These are phyloP conservation scores for Schizopygopsis malacanthus DNA, from an alignment of 2,797 vertebrate genomes.

Conservation along the genomic window DNA sequence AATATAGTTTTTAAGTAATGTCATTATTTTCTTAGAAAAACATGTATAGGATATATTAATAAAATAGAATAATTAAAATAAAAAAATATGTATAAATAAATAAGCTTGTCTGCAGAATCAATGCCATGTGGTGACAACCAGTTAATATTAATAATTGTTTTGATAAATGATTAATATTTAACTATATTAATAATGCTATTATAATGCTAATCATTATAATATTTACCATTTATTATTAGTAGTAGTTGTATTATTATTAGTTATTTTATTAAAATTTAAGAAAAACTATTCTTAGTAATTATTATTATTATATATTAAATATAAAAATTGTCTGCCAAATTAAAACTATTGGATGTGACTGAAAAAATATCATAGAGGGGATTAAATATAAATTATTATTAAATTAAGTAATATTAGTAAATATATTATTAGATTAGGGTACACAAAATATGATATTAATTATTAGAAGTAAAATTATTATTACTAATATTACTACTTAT, in stretches of 20 bases:
- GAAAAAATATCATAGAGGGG: neutral
- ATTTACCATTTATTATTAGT: neutral
- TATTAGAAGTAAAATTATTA: neutral
- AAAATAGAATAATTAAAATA: neutral
- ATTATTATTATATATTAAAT: no score
- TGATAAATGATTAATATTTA: neutral
- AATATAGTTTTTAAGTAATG: neutral
- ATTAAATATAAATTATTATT: neutral
- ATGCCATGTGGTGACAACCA: neutral
- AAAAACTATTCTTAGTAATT: no score
- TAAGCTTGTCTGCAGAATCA: neutral
- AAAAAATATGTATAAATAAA: neutral
- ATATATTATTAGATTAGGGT: neutral
- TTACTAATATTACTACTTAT: no score
- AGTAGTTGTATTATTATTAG: neutral
- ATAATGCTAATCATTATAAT: neutral
- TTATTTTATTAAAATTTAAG: neutral
- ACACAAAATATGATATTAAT: neutral
- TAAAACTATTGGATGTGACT: neutral
- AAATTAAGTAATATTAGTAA: neutral
- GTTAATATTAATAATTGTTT: neutral
- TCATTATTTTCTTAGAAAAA: neutral
- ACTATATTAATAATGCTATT: neutral
- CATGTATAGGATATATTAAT: neutral
- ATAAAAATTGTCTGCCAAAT: neutral